phyloP scores from a whole-genome alignment of 1,140 invertebrate species.

The Zophobas morio region DNA sequence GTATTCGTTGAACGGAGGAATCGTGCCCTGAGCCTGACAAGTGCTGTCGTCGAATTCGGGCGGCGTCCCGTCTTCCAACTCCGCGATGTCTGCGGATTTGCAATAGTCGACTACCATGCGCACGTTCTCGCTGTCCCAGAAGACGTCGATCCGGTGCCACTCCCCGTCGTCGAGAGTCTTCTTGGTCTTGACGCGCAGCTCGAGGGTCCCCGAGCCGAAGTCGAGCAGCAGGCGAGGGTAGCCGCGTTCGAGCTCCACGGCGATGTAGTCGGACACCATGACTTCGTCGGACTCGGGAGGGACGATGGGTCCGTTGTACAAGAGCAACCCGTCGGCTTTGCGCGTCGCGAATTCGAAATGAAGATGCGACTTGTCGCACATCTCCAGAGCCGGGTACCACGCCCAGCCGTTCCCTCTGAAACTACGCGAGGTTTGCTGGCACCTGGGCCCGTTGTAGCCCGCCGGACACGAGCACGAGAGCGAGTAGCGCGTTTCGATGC shows the following conservation, averaged over 20 bases:
- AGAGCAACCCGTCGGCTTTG: slow-evolving; percentile 90
- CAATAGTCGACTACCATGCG: slow-evolving; percentile 94
- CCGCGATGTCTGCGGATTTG: slow-evolving; percentile 86
- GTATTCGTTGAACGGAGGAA: slow-evolving; percentile 96
- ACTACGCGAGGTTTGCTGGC: slow-evolving; percentile 94
- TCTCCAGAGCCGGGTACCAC: slow-evolving; percentile 95
- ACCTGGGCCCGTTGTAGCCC: slow-evolving; percentile 94
- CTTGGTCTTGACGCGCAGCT: slow-evolving; percentile 90
- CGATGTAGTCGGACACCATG: slow-evolving; percentile 94
- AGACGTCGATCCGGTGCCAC: slow-evolving; percentile 96
- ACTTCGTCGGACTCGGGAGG: slow-evolving; percentile 91
- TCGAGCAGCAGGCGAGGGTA: slow-evolving; percentile 92
- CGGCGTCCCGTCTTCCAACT: slow-evolving; percentile 89
- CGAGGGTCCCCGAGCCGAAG: slow-evolving; percentile 94
- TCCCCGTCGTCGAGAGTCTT: slow-evolving; percentile 92
- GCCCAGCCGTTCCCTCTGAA: slow-evolving; percentile 95
- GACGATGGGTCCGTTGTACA: slow-evolving; percentile 97
- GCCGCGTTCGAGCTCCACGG: slow-evolving; percentile 91
- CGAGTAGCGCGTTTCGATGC: slow-evolving; percentile 89
- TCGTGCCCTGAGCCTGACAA: slow-evolving; percentile 90
- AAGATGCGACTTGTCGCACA: slow-evolving; percentile 95
- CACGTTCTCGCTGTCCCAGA: slow-evolving; percentile 94
- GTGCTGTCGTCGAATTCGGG: slow-evolving; percentile 88
- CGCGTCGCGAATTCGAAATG: slow-evolving; percentile 96
- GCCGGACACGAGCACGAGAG: slow-evolving; percentile 90